A percentile compares a stretch with the other conserved stretches of the same genome.
Evolutionary conservation across 2,888 invertebrate genomes (phyloP).

Genomic region (Leptinotarsa rubiginosa): DNA sequence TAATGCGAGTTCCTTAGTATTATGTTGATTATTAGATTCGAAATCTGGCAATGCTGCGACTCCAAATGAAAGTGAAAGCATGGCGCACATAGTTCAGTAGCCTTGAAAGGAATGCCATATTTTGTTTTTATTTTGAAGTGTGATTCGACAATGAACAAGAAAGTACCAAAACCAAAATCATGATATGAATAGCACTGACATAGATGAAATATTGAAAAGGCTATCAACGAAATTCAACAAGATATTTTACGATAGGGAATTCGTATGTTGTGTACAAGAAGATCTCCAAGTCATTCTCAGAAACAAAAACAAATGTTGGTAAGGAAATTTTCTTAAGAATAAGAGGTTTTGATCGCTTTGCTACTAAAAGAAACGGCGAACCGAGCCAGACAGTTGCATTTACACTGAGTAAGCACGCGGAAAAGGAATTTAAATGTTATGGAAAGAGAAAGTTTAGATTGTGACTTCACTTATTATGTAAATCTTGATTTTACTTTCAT

Average conservation of each 20-base stretch:
- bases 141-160: slow-evolving; percentile 18
- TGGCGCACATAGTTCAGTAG: slow-evolving; percentile 17
- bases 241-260: slow-evolving; percentile 59
- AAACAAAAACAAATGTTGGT: slow-evolving; percentile 56
- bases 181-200: slow-evolving; percentile 55
- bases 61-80: slow-evolving; percentile 13
- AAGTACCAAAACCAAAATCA: slow-evolving; percentile 31
- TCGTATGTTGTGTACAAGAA: slow-evolving; percentile 57
- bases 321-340: slow-evolving; percentile 33
- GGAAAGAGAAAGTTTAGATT: slow-evolving; percentile 63
- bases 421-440: slow-evolving; percentile 58
- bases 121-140: slow-evolving; percentile 17
- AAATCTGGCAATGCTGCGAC: background rate
- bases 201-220: slow-evolving; percentile 56
- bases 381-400: slow-evolving; percentile 32
- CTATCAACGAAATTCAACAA: slow-evolving; percentile 58
- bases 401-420: slow-evolving; percentile 51
- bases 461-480: slow-evolving; percentile 66
- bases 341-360: slow-evolving; percentile 7
- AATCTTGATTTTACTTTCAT: slow-evolving; percentile 66
- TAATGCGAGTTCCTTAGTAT: too few species aligned
- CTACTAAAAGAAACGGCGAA: slow-evolving; percentile 1
- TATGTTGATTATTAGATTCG: background rate
- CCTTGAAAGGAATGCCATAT: slow-evolving; percentile 14
- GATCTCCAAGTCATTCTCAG: slow-evolving; percentile 55